Percentiles rank a stretch among this genome's conserved stretches.
Evolutionary conservation across 2,888 invertebrate genomes (phyloP).

Genomic region (Thysanoteuthis rhombus): DNA sequence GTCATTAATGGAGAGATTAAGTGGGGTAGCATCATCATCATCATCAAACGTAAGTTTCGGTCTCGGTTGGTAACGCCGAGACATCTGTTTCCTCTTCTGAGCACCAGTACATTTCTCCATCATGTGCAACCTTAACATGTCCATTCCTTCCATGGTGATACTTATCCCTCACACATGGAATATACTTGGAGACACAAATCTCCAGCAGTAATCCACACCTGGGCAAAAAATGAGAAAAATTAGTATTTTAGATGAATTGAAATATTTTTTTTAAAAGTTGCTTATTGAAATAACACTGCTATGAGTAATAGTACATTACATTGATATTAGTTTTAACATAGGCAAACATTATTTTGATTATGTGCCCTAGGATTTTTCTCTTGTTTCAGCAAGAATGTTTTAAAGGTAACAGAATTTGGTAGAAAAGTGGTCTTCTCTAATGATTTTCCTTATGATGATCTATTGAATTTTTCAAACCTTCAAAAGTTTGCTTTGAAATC

Average conservation of each 20-base stretch:
- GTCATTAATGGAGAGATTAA: slow-evolving; percentile 24
- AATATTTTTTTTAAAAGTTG: too few relatives aligned
- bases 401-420: too few relatives aligned
- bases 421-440: too few relatives aligned
- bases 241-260: background rate
- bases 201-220: slow-evolving; percentile 12
- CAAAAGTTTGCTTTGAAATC: too few relatives aligned
- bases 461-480: too few relatives aligned
- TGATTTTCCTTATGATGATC: too few relatives aligned
- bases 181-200: background rate
- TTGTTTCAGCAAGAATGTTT: too few relatives aligned
- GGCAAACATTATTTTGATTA: too few relatives aligned
- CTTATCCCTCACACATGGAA: background rate
- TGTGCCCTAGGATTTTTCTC: too few relatives aligned
- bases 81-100: slow-evolving; percentile 32
- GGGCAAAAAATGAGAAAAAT: background rate
- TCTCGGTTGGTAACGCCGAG: slow-evolving; percentile 29
- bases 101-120: slow-evolving; percentile 31
- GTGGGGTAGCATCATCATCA: slow-evolving; percentile 16
- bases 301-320: too few relatives aligned
- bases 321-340: too few relatives aligned
- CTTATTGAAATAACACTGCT: too few relatives aligned
- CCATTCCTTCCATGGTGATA: slow-evolving; percentile 28
- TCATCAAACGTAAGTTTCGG: background rate
- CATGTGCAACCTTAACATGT: slow-evolving; percentile 26